These are phyloP conservation scores for Apamea monoglypha DNA, from an alignment of 2,888 invertebrate genomes.

Conservation along the genomic window DNA sequence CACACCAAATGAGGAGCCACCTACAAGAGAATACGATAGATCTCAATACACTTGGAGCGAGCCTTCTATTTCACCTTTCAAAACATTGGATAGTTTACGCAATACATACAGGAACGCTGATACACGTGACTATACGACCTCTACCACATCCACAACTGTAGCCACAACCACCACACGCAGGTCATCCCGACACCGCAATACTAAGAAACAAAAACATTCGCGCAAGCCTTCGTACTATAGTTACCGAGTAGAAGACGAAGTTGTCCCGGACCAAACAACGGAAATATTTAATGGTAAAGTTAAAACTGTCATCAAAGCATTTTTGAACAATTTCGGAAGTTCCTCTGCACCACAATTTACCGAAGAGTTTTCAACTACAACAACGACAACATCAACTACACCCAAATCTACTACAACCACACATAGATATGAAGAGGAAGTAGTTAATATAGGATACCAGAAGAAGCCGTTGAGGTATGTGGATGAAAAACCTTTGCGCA, in stretches of 20 bases:
- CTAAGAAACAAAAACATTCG: slow-evolving; percentile 69
- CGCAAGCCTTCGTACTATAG: slow-evolving; percentile 83
- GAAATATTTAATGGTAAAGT: slow-evolving; percentile 84
- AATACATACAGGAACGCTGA: slow-evolving; percentile 71
- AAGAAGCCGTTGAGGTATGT: slow-evolving; percentile 79
- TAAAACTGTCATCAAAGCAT: slow-evolving; percentile 84
- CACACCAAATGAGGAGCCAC: slow-evolving; percentile 62
- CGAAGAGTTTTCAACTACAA: slow-evolving; percentile 69
- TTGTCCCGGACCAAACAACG: slow-evolving; percentile 82
- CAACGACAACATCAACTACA: slow-evolving; percentile 67
- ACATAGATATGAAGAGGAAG: slow-evolving; percentile 72
- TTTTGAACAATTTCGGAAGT: slow-evolving; percentile 79
- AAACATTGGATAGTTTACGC: slow-evolving; percentile 87
- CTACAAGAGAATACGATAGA: slow-evolving; percentile 64
- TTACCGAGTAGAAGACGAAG: slow-evolving; percentile 83
- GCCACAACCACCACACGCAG: slow-evolving; percentile 66
- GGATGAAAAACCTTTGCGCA: slow-evolving; percentile 78
- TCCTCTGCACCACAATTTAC: slow-evolving; percentile 68
- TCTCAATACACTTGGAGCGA: slow-evolving; percentile 77
- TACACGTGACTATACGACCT: slow-evolving; percentile 70
- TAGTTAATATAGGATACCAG: slow-evolving; percentile 84
- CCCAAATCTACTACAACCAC: slow-evolving; percentile 62
- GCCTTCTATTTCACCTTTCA: slow-evolving; percentile 88
- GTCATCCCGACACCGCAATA: slow-evolving; percentile 61
- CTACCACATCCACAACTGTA: slow-evolving; percentile 65